Evolutionary conservation across 2,113 vertebrate species (phyloP), one percentile per base, ranked within the genome.

Genomic region (Panthera uncia): DNA sequence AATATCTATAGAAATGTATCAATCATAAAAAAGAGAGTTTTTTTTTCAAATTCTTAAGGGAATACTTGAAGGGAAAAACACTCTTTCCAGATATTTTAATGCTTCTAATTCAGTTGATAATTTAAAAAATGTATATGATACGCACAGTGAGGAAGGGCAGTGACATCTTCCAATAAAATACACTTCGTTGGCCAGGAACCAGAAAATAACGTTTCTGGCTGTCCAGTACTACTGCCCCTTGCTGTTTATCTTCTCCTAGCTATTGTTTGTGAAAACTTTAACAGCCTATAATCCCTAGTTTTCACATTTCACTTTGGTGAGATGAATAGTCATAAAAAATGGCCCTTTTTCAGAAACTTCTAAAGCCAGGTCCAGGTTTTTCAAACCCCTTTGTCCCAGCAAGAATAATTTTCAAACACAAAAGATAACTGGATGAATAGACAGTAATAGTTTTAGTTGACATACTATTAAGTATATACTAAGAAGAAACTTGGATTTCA

Each of bases 401-500:
- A 91, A 25, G 29, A 76, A 76, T 81, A 91, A 74, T 90, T 95
- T 83, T 55, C 48, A 86, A 96, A 82, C 33, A 80, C 3, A 74
- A 69, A 79, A 96, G 25, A 80, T 68, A 90, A 94, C 12, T 87
- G 9, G 16, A 38, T 90, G 12, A 61, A 78, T 88, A 87, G 4
- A 86, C 74, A 65, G 7, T 73, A 89, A 73, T 61, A 71, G 3
- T 87, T 94, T 50, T 55, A 90, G 92, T 94, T 96, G 45, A 81
- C 76, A 78, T 66, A 81, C 87, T 94, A 23, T 41, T 97, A 45
- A 86, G 38, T 82, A 5, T n/a, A 73, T n/a, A 73, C 45, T 71
- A 65, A 16, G 50, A 18, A 81, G 50, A 36, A 92, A 33, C 15
- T 76, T 89, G 21, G 3, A 92, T 80, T 92, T 94, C 78, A 93